phyloP scores from a whole-genome alignment of 2,888 invertebrate genomes.

The Aspidapion aeneum region DNA sequence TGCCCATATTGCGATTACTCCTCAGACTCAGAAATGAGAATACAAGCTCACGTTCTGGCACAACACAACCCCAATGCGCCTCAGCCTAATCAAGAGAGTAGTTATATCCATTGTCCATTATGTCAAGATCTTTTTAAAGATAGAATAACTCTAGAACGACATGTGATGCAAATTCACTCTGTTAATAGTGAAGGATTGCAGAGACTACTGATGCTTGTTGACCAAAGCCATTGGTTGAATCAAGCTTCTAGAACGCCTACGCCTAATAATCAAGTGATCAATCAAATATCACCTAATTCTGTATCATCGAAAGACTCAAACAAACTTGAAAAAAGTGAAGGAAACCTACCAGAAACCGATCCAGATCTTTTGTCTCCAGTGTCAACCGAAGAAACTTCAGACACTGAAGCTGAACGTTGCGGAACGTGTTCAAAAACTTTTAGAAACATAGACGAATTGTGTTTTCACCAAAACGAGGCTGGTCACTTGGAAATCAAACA shows the following conservation, averaged over 20 bases:
- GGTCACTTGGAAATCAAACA: conserved; percentile 80
- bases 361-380: conserved; percentile 64
- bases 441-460: conserved; percentile 78
- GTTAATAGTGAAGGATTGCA: conserved; percentile 92
- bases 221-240: conserved; percentile 86
- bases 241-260: conserved; percentile 53
- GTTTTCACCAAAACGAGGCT: conserved; percentile 81
- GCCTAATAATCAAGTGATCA: conserved; percentile 47
- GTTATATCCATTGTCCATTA: conserved; percentile 65
- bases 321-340: conserved; percentile 51
- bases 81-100: conserved; percentile 15
- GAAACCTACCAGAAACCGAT: conserved; percentile 63
- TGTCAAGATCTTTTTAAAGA: conserved; percentile 90
- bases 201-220: conserved; percentile 81
- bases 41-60: conserved; percentile 68
- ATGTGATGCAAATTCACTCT: conserved; percentile 91
- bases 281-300: conserved; percentile 44
- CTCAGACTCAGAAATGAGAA: conserved; percentile 64
- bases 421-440: conserved; percentile 74
- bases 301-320: conserved; percentile 49
- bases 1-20: conserved; percentile 75
- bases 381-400: conserved; percentile 55
- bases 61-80: conserved; percentile 54
- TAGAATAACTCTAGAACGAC: conserved; percentile 74
- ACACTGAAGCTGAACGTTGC: conserved; percentile 65